These are phyloP conservation scores for Butorides virescens DNA, from an alignment of 2,113 vertebrate species.

Conservation along the genomic window DNA sequence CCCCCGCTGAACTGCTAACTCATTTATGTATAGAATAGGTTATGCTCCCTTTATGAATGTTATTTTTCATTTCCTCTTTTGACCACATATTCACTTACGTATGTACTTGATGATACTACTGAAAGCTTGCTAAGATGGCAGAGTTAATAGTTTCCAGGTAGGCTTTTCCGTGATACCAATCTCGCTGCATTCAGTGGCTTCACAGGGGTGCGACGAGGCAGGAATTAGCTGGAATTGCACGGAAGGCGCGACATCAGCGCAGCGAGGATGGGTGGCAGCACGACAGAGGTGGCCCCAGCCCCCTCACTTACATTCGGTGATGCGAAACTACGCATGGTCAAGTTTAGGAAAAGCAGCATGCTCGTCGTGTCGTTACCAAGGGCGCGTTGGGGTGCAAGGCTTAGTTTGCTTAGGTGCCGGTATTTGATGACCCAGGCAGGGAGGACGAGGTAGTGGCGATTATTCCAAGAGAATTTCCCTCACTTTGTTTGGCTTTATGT, in stretches of 20 bases:
- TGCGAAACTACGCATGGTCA: accelerated
- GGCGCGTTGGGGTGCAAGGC: neutral
- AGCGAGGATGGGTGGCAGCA: accelerated
- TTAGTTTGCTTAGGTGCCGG: neutral
- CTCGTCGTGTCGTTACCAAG: neutral
- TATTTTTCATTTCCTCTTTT: neutral
- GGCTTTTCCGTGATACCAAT: neutral
- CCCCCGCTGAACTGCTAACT: neutral
- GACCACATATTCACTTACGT: accelerated
- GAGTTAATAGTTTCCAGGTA: neutral
- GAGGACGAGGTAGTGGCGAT: neutral
- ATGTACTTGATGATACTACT: neutral
- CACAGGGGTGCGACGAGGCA: accelerated
- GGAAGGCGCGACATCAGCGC: neutral
- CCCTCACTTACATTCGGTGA: neutral
- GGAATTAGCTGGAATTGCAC: neutral
- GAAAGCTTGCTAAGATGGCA: neutral
- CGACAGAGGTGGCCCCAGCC: neutral
- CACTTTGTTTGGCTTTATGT: neutral
- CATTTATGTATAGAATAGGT: neutral
- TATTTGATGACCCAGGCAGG: neutral
- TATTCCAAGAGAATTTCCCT: neutral
- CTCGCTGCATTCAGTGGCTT: neutral
- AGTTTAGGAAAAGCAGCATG: neutral
- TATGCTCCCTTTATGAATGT: neutral